Percentiles rank a stretch among this genome's conserved stretches.
phyloP scores from a whole-genome alignment of 1,140 invertebrate genomes.

The Bombyx mandarina region DNA sequence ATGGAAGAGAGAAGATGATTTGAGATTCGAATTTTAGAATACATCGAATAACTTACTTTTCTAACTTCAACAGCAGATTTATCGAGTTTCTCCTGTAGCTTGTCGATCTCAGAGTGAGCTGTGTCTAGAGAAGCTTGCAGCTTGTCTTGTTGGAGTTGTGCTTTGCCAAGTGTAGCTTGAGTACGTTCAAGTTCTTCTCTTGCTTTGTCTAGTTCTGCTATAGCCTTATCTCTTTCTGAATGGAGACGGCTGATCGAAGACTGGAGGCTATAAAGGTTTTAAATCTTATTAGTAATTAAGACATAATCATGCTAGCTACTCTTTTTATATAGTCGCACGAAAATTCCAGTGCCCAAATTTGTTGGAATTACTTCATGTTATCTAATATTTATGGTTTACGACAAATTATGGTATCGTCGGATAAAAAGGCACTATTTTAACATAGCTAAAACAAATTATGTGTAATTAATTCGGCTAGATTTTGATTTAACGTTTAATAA shows the following conservation, averaged over 20 bases:
- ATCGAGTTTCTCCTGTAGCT: constrained; percentile 88
- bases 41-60: constrained; percentile 73
- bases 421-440: no score
- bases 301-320: no score
- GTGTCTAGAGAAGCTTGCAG: constrained; percentile 89
- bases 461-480: no score
- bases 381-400: no score
- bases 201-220: constrained; percentile 89
- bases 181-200: constrained; percentile 91
- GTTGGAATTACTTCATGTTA: no score
- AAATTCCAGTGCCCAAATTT: no score
- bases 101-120: constrained; percentile 91
- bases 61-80: constrained; percentile 85
- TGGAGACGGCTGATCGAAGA: constrained; percentile 83
- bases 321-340: no score
- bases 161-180: constrained; percentile 89
- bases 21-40: no score
- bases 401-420: no score
- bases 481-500: not conserved
- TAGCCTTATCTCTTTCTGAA: constrained; percentile 88
- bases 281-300: no score
- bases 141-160: constrained; percentile 92
- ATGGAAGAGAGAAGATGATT: no score
- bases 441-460: no score
- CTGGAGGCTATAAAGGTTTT: constrained; percentile 65